Evolutionary conservation across 2,797 vertebrate species (phyloP), one percentile per base, ranked within the genome.

Genomic region (Gymnodraco acuticeps): DNA sequence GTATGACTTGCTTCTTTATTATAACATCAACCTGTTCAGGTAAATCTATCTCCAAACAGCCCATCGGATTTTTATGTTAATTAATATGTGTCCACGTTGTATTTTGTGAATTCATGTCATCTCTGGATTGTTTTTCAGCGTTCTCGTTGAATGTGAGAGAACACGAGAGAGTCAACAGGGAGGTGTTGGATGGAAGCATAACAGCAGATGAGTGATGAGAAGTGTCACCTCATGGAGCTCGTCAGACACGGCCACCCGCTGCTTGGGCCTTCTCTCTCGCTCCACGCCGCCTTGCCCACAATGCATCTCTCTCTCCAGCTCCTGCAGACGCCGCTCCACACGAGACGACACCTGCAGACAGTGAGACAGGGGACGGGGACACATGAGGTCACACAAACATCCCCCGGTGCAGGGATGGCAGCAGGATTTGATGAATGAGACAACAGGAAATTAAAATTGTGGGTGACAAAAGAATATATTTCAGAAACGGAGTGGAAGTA

Each of bases 291-390:
- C 94, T 20, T 93, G 92, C 74, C 96, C 96, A 0, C 81, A 59
- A 63, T 78, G 92, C 94, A 96, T 95, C 87, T 96, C 96, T 85
- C 90, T 93, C 76, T 98, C 96, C 64, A 98, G 94, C 79, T 97
- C 96, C 78, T 96, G 95, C 80, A 99, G 95, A 68, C 96, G 95
- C 59, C 88, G 95, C 88, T 98, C 96, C 70, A 98, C 96, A 0
- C 94, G 95, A 70, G 96, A 94, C 0, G 96, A 95, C 75, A 95
- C 95, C 98, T 98, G 82, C 70, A 83, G 59, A 81, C 46, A 70
- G 46, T 1, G 19, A 88, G 51, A 84, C 8, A 10, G 65, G 62
- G 41, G 74, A 10, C 17, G 13, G 65, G 64, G 41, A 74, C 12
- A 17, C 42, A 64, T 70, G 10, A 1, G 74, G 71, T 87, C 85